Conservation (phyloP, 92 coral and sea anemone genomes). For the Epizoanthus ramosus region DNA sequence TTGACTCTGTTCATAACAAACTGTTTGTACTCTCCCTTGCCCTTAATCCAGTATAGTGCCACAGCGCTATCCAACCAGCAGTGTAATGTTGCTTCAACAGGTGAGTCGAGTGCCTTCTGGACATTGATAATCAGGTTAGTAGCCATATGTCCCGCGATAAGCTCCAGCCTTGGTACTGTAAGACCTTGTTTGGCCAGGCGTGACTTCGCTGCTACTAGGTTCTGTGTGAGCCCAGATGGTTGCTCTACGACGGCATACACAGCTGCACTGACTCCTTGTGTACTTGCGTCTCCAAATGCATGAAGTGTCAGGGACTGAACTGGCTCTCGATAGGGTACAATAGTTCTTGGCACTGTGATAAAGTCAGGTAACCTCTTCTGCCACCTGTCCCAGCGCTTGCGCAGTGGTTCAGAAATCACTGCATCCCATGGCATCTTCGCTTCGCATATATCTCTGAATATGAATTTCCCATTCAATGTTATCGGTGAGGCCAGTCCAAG, state of each 20-base stretch:
- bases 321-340: conserved; percentile 16
- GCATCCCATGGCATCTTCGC: conserved; percentile 35
- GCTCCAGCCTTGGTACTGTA: conserved; percentile 15
- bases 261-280: too few species aligned
- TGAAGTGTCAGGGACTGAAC: conserved; percentile 3
- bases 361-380: neutral
- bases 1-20: conserved; percentile 9
- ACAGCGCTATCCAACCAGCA: conserved; percentile 11
- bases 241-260: too few species aligned
- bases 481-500: conserved; percentile 28
- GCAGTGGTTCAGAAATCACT: neutral
- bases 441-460: conserved; percentile 17
- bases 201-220: conserved; percentile 8
- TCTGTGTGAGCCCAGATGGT: too few species aligned
- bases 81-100: neutral
- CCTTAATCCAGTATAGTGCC: neutral
- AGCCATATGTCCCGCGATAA: conserved; percentile 30
- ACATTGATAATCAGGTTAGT: neutral
- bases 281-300: neutral
- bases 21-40: conserved; percentile 26
- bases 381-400: conserved; percentile 17
- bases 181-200: conserved; percentile 19
- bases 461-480: neutral
- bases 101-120: conserved; percentile 1
- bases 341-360: neutral